Evolutionary conservation across 1,140 invertebrate species (phyloP).

Genomic region (Bombus waltoni): DNA sequence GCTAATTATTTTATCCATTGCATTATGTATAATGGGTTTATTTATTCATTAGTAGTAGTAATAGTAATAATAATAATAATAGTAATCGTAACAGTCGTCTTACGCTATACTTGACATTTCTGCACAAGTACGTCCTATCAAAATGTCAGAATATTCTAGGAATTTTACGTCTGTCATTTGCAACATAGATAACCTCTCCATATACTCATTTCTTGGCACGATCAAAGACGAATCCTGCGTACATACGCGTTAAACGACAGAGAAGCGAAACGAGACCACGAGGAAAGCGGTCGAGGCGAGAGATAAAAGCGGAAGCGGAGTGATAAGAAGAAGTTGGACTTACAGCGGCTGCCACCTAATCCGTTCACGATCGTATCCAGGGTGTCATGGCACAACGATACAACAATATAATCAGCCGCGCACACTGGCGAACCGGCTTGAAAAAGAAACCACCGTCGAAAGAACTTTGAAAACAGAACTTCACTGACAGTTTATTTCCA

Average conservation of each 20-base stretch:
- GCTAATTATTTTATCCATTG: not conserved
- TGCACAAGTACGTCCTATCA: not conserved
- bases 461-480: conserved; percentile 20
- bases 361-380: conserved; percentile 69
- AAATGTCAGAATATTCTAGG: not conserved
- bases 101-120: not conserved
- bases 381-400: conserved; percentile 58
- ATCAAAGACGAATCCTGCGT: not conserved
- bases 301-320: not conserved
- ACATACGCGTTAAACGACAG: too few relatives aligned
- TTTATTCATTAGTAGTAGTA: not conserved
- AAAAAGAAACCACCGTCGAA: conserved; percentile 12
- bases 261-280: not conserved
- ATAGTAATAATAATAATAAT: too few relatives aligned
- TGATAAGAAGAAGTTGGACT: conserved; percentile 24
- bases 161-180: not conserved
- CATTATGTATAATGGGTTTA: not conserved
- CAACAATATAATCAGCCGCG: conserved; percentile 35
- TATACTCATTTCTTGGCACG: not conserved
- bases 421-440: conserved; percentile 38
- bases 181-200: not conserved
- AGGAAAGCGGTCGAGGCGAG: not conserved
- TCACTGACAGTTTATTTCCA: conserved; percentile 38
- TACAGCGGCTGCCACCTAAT: conserved; percentile 56
- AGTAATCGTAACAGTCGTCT: not conserved